Base-by-base conservation (phyloP, 2,888 invertebrate species). In the Smittia sp. region DNA sequence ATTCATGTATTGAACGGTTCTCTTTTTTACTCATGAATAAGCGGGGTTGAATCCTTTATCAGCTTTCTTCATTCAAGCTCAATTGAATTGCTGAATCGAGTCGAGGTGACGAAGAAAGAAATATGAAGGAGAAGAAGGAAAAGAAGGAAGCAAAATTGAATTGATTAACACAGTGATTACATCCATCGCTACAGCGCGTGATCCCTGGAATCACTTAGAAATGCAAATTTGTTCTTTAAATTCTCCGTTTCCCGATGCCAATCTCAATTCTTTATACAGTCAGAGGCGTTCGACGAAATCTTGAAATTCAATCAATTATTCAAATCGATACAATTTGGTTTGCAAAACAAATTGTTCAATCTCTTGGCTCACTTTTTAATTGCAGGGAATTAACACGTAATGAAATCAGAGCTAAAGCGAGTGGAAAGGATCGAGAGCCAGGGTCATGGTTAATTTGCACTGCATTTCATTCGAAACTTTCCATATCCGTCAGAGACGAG, bases 81-180 rank as follows among this genome's bases (percentile, higher is more conserved):
- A 63, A 63, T 63, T 25, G 63, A 63, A 63, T 63, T 27, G 27
- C 63, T 63, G 27, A 63, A 13, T 24, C 63, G 25, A 27, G 15
- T 25, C 15, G 27, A 27, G 13, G 27, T 25, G n/a, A n/a, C n/a
- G n/a, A 63, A 27, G 15, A 20, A 52, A 18, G 15, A 52, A 52
- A n/a, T 15, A 52, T 15, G 13, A 24, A 18, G 67, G 15, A 24
- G 67, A 24, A 32, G 24, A 32, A 20, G 20, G n/a, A 38, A 38
- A 6, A 6, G 38, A 18, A 18, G 58, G 58, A 7, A 58, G 2
- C 15, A 13, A 58, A 18, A 22, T 11, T 67, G 67, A 67, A 67
- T 67, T 67, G 67, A 67, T 67, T 67, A 67, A 67, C 67, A 67
- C 11, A 24, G 39, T 67, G 67, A 67, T 67, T 67, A 67, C 67